These are phyloP conservation scores for Sphaerophoria rueppellii DNA, from an alignment of 2,888 invertebrate species.

Conservation along the genomic window DNA sequence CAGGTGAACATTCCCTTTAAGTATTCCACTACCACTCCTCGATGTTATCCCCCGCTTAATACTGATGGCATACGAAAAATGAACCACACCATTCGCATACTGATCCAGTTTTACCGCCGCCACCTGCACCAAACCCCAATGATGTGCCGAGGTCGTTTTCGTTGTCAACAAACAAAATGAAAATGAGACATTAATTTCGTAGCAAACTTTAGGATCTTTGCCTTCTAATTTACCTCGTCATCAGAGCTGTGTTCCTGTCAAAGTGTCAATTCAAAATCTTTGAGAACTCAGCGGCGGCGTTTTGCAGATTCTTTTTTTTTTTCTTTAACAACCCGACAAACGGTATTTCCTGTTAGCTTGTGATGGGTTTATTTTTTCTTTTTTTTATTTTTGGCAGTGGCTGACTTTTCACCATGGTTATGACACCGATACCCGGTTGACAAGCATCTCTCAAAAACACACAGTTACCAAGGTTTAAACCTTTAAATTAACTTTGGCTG, in stretches of 20 bases:
- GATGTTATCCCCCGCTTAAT: not conserved
- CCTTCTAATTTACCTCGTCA: conserved; percentile 20
- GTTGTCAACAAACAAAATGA: conserved; percentile 57
- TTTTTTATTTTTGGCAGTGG: conserved; percentile 50
- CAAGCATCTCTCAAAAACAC: conserved; percentile 42
- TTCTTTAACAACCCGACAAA: conserved; percentile 46
- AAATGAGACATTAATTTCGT: conserved; percentile 70
- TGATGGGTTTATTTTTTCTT: conserved; percentile 49
- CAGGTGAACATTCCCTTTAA: conserved; percentile 64
- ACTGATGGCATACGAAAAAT: not conserved
- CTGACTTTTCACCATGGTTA: conserved; percentile 46
- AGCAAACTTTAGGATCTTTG: conserved; percentile 56
- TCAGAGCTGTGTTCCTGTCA: conserved; percentile 59
- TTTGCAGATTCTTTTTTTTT: not conserved
- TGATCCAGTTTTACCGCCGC: not conserved
- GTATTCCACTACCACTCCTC: conserved; percentile 28
- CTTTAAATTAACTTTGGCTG: too few species aligned
- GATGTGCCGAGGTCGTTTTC: conserved; percentile 30
- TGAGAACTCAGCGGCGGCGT: conserved; percentile 13
- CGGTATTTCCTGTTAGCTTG: conserved; percentile 26
- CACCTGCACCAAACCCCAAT: not conserved
- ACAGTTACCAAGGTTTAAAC: not conserved
- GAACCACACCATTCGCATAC: not conserved
- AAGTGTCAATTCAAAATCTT: conserved; percentile 67
- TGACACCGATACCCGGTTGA: conserved; percentile 45